Conservation (phyloP, 2,797 vertebrate genomes). For the Tympanoctomys barrerae region DNA sequence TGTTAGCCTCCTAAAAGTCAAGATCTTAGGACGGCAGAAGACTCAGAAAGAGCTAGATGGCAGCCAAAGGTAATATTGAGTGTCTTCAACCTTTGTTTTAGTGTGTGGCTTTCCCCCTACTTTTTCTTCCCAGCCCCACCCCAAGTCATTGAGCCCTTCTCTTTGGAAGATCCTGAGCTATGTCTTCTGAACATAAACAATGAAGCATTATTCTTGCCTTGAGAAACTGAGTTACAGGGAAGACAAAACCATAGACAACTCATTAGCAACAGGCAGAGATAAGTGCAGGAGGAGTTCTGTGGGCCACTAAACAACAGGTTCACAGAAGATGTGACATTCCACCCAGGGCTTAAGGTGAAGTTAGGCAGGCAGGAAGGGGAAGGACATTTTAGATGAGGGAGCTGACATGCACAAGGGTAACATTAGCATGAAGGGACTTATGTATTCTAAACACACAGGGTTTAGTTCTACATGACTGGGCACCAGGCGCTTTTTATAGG, state of each 20-base stretch:
- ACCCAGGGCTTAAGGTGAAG: not conserved
- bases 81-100: not conserved
- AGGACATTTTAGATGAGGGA: not conserved
- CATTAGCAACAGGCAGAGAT: not conserved
- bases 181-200: conserved; percentile 13
- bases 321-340: not conserved
- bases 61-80: not conserved
- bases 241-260: not conserved
- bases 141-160: not conserved
- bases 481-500: not conserved
- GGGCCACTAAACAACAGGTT: not conserved
- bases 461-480: not conserved
- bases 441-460: not conserved
- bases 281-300: not conserved
- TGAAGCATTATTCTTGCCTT: not conserved
- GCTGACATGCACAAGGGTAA: not conserved
- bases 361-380: not conserved
- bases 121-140: not conserved
- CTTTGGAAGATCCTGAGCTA: not conserved
- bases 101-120: not conserved
- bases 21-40: not conserved
- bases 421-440: not conserved
- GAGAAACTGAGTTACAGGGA: not conserved
- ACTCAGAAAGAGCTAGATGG: not conserved
- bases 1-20: not conserved